Percentiles rank a stretch among this genome's conserved stretches.
Conservation (phyloP, 2,888 invertebrate genomes). For the Podabrus alpinus region DNA sequence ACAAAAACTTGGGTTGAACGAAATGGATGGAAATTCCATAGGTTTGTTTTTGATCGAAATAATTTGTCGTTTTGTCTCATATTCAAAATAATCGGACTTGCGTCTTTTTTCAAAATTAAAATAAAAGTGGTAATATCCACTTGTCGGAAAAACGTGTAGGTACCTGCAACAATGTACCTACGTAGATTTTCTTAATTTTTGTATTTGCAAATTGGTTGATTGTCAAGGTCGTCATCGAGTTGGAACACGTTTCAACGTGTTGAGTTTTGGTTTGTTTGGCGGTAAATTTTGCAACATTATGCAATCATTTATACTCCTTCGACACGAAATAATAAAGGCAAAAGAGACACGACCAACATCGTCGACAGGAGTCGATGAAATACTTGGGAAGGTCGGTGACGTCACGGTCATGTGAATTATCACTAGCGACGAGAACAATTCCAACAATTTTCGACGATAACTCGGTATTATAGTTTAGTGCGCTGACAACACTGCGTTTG, state of each 20-base stretch:
- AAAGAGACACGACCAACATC: background rate
- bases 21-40: background rate
- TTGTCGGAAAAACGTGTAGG: background rate
- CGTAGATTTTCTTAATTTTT: background rate
- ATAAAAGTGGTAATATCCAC: background rate
- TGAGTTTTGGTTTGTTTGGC: background rate
- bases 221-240: background rate
- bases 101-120: background rate
- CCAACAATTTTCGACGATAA: constrained; percentile 50
- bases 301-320: constrained; percentile 8
- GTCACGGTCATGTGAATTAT: constrained; percentile 54
- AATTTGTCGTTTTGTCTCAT: too few relatives aligned
- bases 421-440: constrained; percentile 51
- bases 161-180: background rate
- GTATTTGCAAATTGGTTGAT: background rate
- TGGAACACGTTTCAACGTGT: constrained; percentile 5
- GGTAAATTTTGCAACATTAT: constrained; percentile 14
- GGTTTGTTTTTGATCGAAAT: background rate
- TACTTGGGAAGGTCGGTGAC: constrained; percentile 46
- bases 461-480: constrained; percentile 39
- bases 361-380: constrained; percentile 26
- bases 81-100: background rate
- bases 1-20: background rate
- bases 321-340: background rate
- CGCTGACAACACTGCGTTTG: constrained; percentile 41